These are phyloP conservation scores for Aphis gossypii DNA, from an alignment of 1,140 invertebrate genomes.

Conservation along the genomic window DNA sequence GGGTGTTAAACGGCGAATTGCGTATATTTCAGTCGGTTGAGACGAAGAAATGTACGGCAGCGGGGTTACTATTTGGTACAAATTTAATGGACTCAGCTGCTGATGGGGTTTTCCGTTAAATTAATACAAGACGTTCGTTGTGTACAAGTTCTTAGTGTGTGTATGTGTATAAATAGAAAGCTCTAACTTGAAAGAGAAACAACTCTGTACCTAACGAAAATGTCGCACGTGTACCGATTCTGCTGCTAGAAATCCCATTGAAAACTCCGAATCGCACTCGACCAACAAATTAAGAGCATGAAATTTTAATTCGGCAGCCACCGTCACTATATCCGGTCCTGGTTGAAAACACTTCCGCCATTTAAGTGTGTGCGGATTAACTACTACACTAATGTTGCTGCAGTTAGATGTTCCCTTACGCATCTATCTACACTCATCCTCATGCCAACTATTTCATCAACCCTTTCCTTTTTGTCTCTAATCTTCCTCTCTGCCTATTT, in stretches of 20 bases:
- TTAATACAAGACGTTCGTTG: neutral
- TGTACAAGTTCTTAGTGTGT: neutral
- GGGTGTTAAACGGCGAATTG: neutral
- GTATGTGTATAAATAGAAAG: neutral
- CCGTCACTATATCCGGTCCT: neutral
- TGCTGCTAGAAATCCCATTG: neutral
- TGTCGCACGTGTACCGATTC: neutral
- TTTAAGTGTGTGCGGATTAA: neutral
- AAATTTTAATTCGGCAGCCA: neutral
- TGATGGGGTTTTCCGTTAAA: neutral
- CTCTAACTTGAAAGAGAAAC: neutral
- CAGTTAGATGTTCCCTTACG: neutral
- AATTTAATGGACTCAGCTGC: neutral
- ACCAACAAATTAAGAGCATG: neutral
- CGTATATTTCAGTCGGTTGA: too few relatives aligned
- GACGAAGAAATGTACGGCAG: neutral
- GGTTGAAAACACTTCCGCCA: neutral
- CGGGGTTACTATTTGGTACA: neutral
- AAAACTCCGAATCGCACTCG: neutral
- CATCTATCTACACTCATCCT: neutral
- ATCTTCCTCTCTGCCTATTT: neutral
- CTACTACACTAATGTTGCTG: neutral
- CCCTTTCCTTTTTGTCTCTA: neutral
- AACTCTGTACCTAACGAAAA: neutral
- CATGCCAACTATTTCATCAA: neutral